Percentiles rank a stretch among this genome's conserved stretches.
Evolutionary conservation across 2,113 vertebrate species (phyloP).

Genomic region (Spea multiplicata): DNA sequence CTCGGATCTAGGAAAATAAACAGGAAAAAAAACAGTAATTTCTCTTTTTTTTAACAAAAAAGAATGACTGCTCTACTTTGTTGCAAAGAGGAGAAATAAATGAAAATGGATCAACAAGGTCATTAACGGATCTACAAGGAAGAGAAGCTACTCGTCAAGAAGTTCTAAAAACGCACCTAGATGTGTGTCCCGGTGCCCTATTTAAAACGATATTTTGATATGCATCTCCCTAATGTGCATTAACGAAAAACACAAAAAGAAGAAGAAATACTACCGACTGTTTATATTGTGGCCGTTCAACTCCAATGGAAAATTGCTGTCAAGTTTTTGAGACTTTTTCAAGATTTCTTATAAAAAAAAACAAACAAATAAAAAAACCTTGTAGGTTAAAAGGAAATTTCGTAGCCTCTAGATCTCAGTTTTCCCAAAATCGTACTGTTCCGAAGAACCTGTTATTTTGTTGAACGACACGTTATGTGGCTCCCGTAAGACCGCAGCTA

Average conservation of each 20-base stretch:
- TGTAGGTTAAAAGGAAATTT: conserved; percentile 66
- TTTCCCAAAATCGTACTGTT: conserved; percentile 64
- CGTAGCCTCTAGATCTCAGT: conserved; percentile 63
- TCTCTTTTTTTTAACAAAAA: conserved; percentile 25
- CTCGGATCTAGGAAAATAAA: conserved; percentile 17
- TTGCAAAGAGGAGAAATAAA: conserved; percentile 42
- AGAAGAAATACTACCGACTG: conserved; percentile 44
- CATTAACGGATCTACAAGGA: conserved; percentile 46
- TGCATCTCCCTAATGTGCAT: conserved; percentile 6
- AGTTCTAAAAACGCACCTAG: conserved; percentile 17
- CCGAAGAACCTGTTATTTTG: conserved; percentile 61
- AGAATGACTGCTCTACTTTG: conserved; percentile 15
- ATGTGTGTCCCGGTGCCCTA: conserved; percentile 26
- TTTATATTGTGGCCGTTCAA: conserved; percentile 13
- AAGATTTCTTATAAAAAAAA: conserved; percentile 60
- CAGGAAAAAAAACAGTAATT: conserved; percentile 45
- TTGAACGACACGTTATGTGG: conserved; percentile 17
- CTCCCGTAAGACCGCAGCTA: conserved; percentile 53
- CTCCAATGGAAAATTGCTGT: conserved; percentile 49
- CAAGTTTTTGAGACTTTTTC: conserved; percentile 74
- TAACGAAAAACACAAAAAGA: conserved; percentile 29
- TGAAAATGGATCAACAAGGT: neutral
- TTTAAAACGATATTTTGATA: conserved; percentile 30
- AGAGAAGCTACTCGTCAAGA: conserved; percentile 37
- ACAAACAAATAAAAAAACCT: conserved; percentile 57